Evolutionary conservation across 2,888 invertebrate species (phyloP).

Genomic region (Miltochrista miniata): DNA sequence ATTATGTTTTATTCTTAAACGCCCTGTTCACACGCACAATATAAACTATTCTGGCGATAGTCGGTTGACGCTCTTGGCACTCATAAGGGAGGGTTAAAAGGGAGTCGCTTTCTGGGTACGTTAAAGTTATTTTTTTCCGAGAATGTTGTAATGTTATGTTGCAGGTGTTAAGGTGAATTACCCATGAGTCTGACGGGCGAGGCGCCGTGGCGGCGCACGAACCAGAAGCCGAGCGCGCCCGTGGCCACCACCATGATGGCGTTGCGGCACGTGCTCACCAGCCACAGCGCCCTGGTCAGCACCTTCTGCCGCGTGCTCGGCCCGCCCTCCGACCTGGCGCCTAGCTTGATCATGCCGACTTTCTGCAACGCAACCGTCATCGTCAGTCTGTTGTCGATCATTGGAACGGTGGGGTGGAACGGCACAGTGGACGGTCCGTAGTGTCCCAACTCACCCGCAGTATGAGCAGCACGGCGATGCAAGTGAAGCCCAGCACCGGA

Average conservation of each 20-base stretch:
- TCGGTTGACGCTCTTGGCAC: too few relatives aligned
- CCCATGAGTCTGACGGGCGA: conserved; percentile 89
- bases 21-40: too few relatives aligned
- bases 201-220: conserved; percentile 73
- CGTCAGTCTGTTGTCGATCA: neutral
- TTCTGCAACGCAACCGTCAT: conserved; percentile 75
- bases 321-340: conserved; percentile 77
- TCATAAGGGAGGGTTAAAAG: too few relatives aligned
- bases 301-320: conserved; percentile 82
- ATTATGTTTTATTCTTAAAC: too few relatives aligned
- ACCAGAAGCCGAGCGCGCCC: conserved; percentile 87
- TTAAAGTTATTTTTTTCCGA: too few relatives aligned
- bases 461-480: conserved; percentile 89
- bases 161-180: too few relatives aligned
- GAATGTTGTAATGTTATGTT: too few relatives aligned
- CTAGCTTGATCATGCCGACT: conserved; percentile 86
- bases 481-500: conserved; percentile 88
- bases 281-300: conserved; percentile 88
- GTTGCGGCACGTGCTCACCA: conserved; percentile 91
- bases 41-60: too few relatives aligned
- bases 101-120: too few relatives aligned
- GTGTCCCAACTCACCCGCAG: conserved; percentile 85
- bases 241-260: conserved; percentile 92
- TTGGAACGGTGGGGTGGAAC: neutral
- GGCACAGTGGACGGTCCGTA: neutral